These are phyloP conservation scores for Hermaeophaga mercurialis DNA, from an alignment of 2,888 invertebrate genomes.

Conservation along the genomic window DNA sequence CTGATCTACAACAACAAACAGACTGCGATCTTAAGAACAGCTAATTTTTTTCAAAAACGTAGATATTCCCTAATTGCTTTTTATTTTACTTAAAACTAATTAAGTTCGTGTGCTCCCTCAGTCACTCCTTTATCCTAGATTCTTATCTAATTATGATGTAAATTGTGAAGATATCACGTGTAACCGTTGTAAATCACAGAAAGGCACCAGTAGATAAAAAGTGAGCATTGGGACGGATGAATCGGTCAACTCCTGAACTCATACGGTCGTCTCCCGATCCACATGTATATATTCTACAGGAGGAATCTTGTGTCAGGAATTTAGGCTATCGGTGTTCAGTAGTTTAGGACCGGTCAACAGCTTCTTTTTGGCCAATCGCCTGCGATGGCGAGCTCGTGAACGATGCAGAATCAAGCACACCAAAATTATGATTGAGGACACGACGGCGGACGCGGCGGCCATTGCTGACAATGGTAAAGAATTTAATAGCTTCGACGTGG, in stretches of 20 bases:
- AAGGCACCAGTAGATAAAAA: constrained; percentile 58
- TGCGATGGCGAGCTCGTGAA: constrained; percentile 62
- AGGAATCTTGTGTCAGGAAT: constrained; percentile 89
- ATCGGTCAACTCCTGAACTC: constrained; percentile 58
- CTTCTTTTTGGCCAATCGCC: constrained; percentile 61
- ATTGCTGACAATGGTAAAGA: constrained; percentile 64
- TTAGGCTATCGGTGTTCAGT: constrained; percentile 65
- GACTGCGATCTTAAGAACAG: too few relatives aligned
- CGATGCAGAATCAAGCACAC: constrained; percentile 65
- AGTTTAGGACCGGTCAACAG: constrained; percentile 64
- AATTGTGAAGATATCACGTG: constrained; percentile 26
- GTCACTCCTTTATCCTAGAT: neutral
- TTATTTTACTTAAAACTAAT: too few relatives aligned
- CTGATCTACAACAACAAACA: too few relatives aligned
- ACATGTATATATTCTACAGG: constrained; percentile 92
- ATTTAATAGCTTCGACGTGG: constrained; percentile 60
- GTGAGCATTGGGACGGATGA: constrained; percentile 57
- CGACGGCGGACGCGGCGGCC: constrained; percentile 65
- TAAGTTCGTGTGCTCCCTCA: too few relatives aligned
- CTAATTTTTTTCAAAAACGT: too few relatives aligned
- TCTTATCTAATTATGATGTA: constrained; percentile 20
- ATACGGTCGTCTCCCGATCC: constrained; percentile 92
- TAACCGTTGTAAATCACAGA: constrained; percentile 47
- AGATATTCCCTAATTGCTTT: too few relatives aligned
- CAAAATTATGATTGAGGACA: constrained; percentile 63